Base-by-base conservation (phyloP, 2,113 vertebrate genomes). In the Brevimyrus niger region DNA sequence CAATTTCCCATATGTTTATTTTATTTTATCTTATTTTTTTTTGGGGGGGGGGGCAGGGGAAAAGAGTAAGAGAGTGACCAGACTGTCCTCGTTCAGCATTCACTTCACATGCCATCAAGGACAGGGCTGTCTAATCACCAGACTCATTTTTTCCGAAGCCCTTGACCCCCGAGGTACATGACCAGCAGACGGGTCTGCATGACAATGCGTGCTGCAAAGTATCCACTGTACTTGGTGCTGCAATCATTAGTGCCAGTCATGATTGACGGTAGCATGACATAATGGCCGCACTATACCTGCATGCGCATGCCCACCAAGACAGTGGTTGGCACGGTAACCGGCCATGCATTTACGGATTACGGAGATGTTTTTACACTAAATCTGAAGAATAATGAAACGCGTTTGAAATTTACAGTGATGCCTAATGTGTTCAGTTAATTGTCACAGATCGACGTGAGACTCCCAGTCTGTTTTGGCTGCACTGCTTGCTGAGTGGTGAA, bases 201-300 rank as follows among this genome's bases (percentile, higher is more conserved):
- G 89, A 89, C 89, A 94, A 93, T 90, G 90, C 90, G 90, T 87
- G 88, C 90, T 87, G 88, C 82, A 89, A 89, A 91, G 90, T 91
- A 90, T 89, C 92, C 90, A 83, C 90, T 91, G 88, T 93, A 92
- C 94, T 91, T 93, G 92, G 90, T 90, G 53, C 88, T 89, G 91
- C 89, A 90, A 93, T 93, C 90, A 92, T 93, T 93, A 93, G 91
- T 93, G 92, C 90, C 92, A 92, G 92, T 94, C 91, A 93, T 92
- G 92, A 92, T 91, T 87, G 93, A 91, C 90, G 10, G n/a, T 84
- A 51, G 90, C 92, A 94, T 90, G 92, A 86, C 90, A 86, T 90
- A 38, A 90, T 87, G 42, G 44, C 15, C 82, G 17, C 9, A 8
- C 15, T 19, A 23, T 23, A 38, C 42, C 9, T 84, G 38, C 5